Base-by-base conservation (phyloP, 2,113 vertebrate species). In the Myiopsitta monachus region DNA sequence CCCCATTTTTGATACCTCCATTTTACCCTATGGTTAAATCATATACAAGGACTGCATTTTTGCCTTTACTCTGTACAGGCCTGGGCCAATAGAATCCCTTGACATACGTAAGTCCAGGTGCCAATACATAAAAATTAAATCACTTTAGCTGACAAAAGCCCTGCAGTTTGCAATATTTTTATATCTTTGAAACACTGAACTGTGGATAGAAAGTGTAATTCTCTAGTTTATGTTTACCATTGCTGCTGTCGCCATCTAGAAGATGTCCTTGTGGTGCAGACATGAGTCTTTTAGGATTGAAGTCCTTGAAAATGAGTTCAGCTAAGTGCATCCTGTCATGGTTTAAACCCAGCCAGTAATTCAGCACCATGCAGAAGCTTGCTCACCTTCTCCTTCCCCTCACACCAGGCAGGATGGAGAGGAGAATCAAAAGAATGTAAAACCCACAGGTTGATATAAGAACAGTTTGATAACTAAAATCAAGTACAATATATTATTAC, bases 1-100 rank as follows among this genome's bases (percentile, higher is more conserved):
- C 8, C n/a, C 36, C 9, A n/a, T 54, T 62, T 78, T 41, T 5
- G 6, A 30, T 11, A 18, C 1, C 3, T 14, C 2, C 6, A n/a
- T 75, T 88, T 78, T 39, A n/a, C 15, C 14, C 18, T 24, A 3
- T n/a, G 22, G 33, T 31, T 78, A 61, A 85, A 62, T 9, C 14
- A 12, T 28, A 63, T 38, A 23, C 44, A 82, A 82, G 70, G 30
- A 28, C 14, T 30, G 23, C 11, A 18, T 69, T 55, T 81, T 55
- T 66, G 19, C 28, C 31, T 70, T 52, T 39, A 39, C 7, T 28
- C 14, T 39, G 0, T 31, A 30, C 10, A 76, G 44, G 8, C 7
- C 22, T 51, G 47, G 31, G 15, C 19, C 7, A 31, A 7, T 4
- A 69, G 4, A 39, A 18, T 23, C 43, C 28, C 41, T 38, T 8